Base-by-base conservation (phyloP, 2,888 invertebrate genomes). In the Zaprionus bogoriensis region DNA sequence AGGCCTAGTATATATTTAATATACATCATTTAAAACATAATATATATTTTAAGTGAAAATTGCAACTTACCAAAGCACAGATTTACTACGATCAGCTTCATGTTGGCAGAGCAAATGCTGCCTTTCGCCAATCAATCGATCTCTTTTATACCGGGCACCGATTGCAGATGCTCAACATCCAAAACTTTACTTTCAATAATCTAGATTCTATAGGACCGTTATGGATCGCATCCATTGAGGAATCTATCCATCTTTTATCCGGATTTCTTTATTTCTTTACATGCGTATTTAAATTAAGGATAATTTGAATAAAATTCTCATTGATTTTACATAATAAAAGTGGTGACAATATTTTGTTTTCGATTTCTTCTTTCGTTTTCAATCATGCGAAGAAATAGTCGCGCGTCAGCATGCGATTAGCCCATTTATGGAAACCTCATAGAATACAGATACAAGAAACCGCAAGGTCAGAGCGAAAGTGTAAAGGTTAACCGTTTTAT, bases 131-230 rank as follows among this genome's bases (percentile, higher is more conserved):
- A n/a, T 36, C 39, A 42, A 55, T 58, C 53, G 32, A 68, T 59
- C 62, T 57, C 58, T 76, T 82, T 78, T 82, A 82, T 84, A 79
- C 64, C 48, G 22, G 52, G 52, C 36, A 19, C 25, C 12, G 14
- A 28, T 39, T 22, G 45, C 45, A 54, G 28, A 47, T 28, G 45
- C 28, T 44, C 9, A 30, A 25, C 32, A 38, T 60, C 32, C 23
- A 32, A 25, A 72, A 22, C 45, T 28, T 45, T 36, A 53, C 50
- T 67, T 67, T 54, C 62, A 63, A 41, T 74, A 58, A 51, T 69
- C 54, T 58, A 74, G 57, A 59, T 70, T 70, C 71, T 70, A 55
- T 55, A 5, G 64, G n/a, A 64, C 71, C 71, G 71, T 71, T 71
- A 69, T 5, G 3, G 14, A 41, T 39, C 38, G 10, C 17, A 23